These are phyloP conservation scores for Aegotheles bennettii DNA, from an alignment of 2,113 vertebrate genomes.

Conservation along the genomic window DNA sequence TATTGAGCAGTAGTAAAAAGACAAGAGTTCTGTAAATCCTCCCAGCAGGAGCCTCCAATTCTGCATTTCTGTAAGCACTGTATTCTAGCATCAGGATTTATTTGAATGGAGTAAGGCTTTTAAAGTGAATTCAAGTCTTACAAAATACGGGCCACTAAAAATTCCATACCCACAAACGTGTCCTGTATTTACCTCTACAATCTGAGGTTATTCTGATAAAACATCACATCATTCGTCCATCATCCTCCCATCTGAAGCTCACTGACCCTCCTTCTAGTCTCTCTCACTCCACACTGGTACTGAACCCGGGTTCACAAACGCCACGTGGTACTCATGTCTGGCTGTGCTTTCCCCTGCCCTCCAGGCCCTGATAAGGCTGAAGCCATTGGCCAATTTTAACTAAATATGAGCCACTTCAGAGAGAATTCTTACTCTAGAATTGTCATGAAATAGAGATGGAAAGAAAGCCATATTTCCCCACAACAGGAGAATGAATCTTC, in stretches of 20 bases:
- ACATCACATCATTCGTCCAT: neutral
- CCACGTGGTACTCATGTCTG: neutral
- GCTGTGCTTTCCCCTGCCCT: neutral
- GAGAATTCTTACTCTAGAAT: neutral
- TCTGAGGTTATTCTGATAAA: neutral
- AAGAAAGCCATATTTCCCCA: neutral
- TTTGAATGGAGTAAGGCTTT: neutral
- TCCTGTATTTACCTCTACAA: neutral
- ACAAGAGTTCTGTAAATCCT: neutral
- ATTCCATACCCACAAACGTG: too few relatives aligned
- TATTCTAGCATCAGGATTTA: neutral
- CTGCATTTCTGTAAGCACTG: neutral
- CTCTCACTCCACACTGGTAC: neutral
- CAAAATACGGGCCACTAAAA: neutral
- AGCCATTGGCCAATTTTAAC: neutral
- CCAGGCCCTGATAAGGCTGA: neutral
- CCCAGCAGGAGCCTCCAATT: neutral
- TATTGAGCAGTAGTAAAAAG: neutral
- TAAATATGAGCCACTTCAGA: neutral
- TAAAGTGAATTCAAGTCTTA: neutral
- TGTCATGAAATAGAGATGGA: neutral
- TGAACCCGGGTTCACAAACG: neutral
- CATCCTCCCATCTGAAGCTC: neutral
- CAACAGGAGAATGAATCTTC: neutral
- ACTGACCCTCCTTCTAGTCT: neutral